Base-by-base conservation (phyloP, 2,888 invertebrate genomes). In the Pollenia angustigena region DNA sequence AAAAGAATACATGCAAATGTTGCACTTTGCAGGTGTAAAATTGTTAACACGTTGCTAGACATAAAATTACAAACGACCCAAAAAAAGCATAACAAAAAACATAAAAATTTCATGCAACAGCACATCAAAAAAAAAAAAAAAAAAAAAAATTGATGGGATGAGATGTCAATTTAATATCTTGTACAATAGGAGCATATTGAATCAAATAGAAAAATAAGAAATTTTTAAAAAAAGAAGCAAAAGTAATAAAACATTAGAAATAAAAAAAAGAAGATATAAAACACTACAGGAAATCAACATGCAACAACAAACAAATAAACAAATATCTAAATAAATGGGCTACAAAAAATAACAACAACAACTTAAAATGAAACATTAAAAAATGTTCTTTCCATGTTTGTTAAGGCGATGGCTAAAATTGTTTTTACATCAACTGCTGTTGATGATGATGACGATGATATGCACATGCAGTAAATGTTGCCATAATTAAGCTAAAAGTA, bases 401-500 rank as follows among this genome's bases (percentile, higher is more conserved):
- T 16, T n/a, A 68, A 80, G 64, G n/a, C 76, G 60, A 52, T 52
- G 66, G n/a, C n/a, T 74, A 40, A 23, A 74, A 50, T 40, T 71
- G 71, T 40, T 62, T 52, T 64, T 62, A 40, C 62, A 48, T 60
- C 66, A 56, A 62, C 12, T 69, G 60, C 16, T 50, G 44, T 56
- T 74, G 69, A 60, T 69, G 50, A 40, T 68, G 69, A 54, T 75
- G 44, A 18, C 50, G 69, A 60, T 68, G 78, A n/a, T 56, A 54
- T 16, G 42, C 46, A 62, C 56, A 74, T 46, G 66, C 50, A 74
- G 60, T 69, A 72, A 86, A 82, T 86, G 75, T 79, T 79, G 75
- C 75, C 69, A 86, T 82, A 82, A 85, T 82, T 82, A 82, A 78
- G 79, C 82, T 82, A 82, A 82, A 82, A 82, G 82, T 85, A 69